Evolutionary conservation across 2,888 invertebrate species (phyloP), one percentile per base, ranked within the genome.

Genomic region (Cheilosia pagana): DNA sequence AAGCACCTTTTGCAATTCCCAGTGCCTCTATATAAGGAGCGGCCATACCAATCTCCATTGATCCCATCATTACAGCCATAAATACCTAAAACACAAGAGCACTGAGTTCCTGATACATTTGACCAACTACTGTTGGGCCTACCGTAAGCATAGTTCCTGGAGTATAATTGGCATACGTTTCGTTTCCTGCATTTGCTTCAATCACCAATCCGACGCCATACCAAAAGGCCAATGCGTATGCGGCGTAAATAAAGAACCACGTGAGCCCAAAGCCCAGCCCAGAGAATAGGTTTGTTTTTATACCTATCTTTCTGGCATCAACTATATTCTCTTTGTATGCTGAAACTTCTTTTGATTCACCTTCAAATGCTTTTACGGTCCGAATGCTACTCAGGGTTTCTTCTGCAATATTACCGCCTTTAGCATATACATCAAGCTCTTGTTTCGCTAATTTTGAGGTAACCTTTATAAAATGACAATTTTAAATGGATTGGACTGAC

Each of bases 181-280:
- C 43, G 2, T 7, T 0, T 90, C 90, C 89, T 1, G 92, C 89
- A 35, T 93, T 92, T 21, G 95, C 94, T 16, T 94, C 93, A 0
- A 95, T 88, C 87, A 95, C 93, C 10, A 96, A 91, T 45, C 92
- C 93, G 86, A 95, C 94, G 0, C 97, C 97, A 90, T 96, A 97
- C 96, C 96, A 97, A 90, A 97, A 96, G 0, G 96, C 95, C 31
- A 97, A 90, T 0, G 95, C 95, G 89, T 97, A 96, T 3, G 95
- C 94, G 50, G 93, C 93, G 90, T 96, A 97, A 83, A 97, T 95
- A 88, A 96, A 94, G 88, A 96, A 94, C 95, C 96, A 96, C 28
- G 96, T 92, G 4, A 94, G 86, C 0, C 96, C 96, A 90, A 95
- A 95, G 0, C 96, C 95, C 28, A 95, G 79, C 0, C 95, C 96